Conservation (phyloP, 2,797 vertebrate species). For the Apogon talboti region DNA sequence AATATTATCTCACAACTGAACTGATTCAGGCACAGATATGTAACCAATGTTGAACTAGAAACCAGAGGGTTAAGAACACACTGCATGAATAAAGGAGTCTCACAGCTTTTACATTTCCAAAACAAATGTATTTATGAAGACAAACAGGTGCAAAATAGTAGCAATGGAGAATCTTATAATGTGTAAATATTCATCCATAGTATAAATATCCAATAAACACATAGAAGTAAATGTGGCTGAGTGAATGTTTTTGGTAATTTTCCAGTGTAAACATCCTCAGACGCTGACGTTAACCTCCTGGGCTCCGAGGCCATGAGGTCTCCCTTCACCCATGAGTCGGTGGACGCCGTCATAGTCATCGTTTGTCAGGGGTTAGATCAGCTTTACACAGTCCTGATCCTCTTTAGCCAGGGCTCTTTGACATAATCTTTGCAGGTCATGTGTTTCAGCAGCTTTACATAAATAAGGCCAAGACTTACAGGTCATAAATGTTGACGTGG, state of each 20-base stretch:
- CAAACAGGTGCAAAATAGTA: no score
- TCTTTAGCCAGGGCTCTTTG: constrained; percentile 46
- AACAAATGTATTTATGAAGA: no score
- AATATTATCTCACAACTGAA: no score
- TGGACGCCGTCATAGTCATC: not conserved
- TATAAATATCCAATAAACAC: no score
- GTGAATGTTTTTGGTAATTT: not conserved
- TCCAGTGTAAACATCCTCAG: not conserved
- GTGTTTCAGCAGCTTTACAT: constrained; percentile 5
- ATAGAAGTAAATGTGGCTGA: not conserved
- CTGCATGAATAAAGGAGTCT: no score
- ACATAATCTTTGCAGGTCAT: constrained; percentile 47
- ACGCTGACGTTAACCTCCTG: not conserved
- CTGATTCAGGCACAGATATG: no score
- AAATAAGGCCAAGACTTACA: constrained; percentile 12
- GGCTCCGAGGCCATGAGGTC: not conserved
- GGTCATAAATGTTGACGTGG: not conserved
- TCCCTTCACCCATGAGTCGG: not conserved
- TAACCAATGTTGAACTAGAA: no score
- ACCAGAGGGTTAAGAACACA: no score
- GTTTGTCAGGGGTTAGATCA: constrained; percentile 8
- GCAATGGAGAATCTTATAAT: no score
- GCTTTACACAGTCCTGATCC: constrained; percentile 52
- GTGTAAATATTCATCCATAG: no score
- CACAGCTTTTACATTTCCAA: no score